Percentiles rank a stretch among this genome's conserved stretches.
Conservation (phyloP, 2,113 vertebrate species). For the Podarcis raffonei region DNA sequence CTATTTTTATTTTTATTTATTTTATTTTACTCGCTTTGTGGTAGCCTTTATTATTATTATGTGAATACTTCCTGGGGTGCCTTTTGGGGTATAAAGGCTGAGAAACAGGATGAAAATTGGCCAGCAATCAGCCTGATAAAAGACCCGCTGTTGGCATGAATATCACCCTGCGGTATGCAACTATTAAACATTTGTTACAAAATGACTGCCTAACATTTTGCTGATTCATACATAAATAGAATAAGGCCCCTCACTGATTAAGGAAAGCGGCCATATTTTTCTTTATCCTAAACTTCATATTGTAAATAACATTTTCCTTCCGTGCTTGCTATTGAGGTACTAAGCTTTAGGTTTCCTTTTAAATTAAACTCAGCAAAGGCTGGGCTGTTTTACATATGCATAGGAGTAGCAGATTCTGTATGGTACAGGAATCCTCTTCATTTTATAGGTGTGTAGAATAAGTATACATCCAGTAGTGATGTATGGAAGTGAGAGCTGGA, state of each 20-base stretch:
- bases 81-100: neutral
- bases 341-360: constrained; percentile 13
- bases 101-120: neutral
- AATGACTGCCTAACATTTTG: neutral
- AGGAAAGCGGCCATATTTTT: neutral
- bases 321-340: neutral
- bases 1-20: no score
- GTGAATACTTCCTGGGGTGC: neutral
- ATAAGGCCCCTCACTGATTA: neutral
- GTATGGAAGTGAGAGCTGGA: no score
- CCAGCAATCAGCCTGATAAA: neutral
- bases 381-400: neutral
- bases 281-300: constrained; percentile 11
- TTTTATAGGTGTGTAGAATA: neutral
- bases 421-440: neutral
- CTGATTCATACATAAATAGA: neutral
- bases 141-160: neutral
- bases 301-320: neutral
- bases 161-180: no score
- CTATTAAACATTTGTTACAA: neutral
- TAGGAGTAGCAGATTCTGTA: neutral
- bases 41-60: no score
- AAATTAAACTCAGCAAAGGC: neutral
- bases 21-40: neutral
- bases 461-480: neutral